Evolutionary conservation across 2,888 invertebrate species (phyloP), one percentile per base, ranked within the genome.

Genomic region (Acleris sparsana): DNA sequence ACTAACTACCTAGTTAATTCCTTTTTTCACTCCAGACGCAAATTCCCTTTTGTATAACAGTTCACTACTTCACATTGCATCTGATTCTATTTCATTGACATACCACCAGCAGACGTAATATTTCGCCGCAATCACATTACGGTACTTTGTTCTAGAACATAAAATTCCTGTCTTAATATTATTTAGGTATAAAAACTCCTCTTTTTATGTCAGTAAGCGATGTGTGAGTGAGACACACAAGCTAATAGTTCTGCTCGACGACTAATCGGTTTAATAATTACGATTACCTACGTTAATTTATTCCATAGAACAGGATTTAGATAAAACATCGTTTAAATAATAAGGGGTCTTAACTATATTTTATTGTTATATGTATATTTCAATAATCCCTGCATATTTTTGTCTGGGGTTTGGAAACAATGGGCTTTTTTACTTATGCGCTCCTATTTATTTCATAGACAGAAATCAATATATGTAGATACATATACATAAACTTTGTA

Each of bases 71-170:
- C 20, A 11, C n/a, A 53, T 55, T 22, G 16, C 3, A 3, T 1
- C 20, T 52, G 1, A 18, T 20, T 43, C 43, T 55, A 39, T 57
- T 33, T 22, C 16, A 46, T 48, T 58, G 46, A 53, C 22, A 22
- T 58, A 46, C n/a, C 57, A 57, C 52, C 44, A 18, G 16, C 9
- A 13, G 48, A 20, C 17, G 39, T 46, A 17, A 43, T 25, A 46
- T 33, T 63, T 63, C 48, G 58, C 57, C 25, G 43, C 16, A 58
- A 59, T 64, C 53, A 48, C 39, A 33, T 59, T 59, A 59, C 46
- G 53, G 53, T 53, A 53, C 53, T 53, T 25, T 39, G 53, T 53
- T 57, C 44, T 63, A 48, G 59, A 48, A 59, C 63, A 51, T 43
- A 56, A 51, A 53, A 56, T 6, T 44, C 51, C 51, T 43, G 56